phyloP scores from a whole-genome alignment of 2,888 invertebrate species.

The Sisyra nigra region DNA sequence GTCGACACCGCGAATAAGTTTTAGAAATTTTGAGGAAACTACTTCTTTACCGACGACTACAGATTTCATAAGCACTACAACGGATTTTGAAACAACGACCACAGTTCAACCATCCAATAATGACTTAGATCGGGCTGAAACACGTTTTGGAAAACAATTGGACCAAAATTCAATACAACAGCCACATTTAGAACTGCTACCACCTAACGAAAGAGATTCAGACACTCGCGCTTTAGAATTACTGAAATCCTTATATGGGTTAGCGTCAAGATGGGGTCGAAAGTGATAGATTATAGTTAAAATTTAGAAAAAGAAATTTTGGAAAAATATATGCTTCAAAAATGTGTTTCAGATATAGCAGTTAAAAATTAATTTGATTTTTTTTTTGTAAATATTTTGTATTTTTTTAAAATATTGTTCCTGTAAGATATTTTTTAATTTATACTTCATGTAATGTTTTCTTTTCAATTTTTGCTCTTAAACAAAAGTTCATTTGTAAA shows the following conservation, averaged over 20 bases:
- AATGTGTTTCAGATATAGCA: no score
- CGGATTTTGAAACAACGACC: neutral
- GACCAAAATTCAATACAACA: slow-evolving; percentile 7
- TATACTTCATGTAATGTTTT: no score
- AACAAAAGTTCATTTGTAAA: no score
- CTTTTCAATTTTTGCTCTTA: no score
- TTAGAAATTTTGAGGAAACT: neutral
- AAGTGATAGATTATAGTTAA: slow-evolving; percentile 17
- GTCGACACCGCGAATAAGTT: neutral
- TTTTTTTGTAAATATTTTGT: no score
- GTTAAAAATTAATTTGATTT: no score
- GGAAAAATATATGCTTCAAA: no score
- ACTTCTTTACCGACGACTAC: neutral
- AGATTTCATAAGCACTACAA: neutral
- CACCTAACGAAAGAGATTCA: slow-evolving; percentile 29
- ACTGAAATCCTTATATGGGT: slow-evolving; percentile 65
- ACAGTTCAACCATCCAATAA: neutral
- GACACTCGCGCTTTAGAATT: slow-evolving; percentile 69
- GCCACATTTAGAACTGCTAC: slow-evolving; percentile 12
- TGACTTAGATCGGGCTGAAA: neutral
- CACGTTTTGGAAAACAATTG: slow-evolving; percentile 6
- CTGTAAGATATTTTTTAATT: no score
- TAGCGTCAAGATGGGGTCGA: slow-evolving; percentile 69
- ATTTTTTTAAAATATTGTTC: no score
- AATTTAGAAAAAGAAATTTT: no score